Base-by-base conservation (phyloP, 2,797 vertebrate genomes). In the Xiphorhynchus erythropygius region DNA sequence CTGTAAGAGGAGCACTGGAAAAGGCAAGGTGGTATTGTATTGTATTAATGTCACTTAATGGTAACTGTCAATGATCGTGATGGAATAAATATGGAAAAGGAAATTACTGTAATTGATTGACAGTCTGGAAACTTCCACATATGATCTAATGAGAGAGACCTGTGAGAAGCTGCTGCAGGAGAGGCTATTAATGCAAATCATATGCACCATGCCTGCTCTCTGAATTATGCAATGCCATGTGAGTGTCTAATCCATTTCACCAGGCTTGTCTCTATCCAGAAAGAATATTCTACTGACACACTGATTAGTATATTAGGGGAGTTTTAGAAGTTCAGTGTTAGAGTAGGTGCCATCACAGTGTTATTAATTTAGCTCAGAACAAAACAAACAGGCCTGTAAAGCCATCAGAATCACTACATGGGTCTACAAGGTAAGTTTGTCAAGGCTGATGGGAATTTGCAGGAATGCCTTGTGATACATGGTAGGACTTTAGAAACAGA, bases 91-190 rank as follows among this genome's bases (percentile, higher is more conserved):
- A 98, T 97, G 98, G 98, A 97, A 98, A 97, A 98, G 97, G 96
- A 98, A 98, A 98, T 98, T 97, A 97, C 97, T 97, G 81, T 98
- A 98, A 98, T 98, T 98, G 98, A 98, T 97, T 98, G 98, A 98
- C 98, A 98, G 97, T 97, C 96, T 98, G 95, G 97, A 98, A 97
- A 90, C 97, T 97, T 98, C 97, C 91, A 97, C 92, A 96, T 97
- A 94, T 33, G 64, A 97, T 97, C 97, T 98, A 98, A 98, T 98
- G 97, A 98, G 97, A 97, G 94, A 94, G 95, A 93, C 97, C 96
- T 89, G 96, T 86, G 93, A 98, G 93, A 92, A 97, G 92, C 88
- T 96, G 92, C 95, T 96, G 96, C 69, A 56, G 88, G 49, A 73
- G 76, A 96, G 95, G 96, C 96, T 97, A 98, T 98, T 98, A 98